Evolutionary conservation across 2,888 invertebrate species (phyloP).

Genomic region (Scaptomyza cyrtandrae): DNA sequence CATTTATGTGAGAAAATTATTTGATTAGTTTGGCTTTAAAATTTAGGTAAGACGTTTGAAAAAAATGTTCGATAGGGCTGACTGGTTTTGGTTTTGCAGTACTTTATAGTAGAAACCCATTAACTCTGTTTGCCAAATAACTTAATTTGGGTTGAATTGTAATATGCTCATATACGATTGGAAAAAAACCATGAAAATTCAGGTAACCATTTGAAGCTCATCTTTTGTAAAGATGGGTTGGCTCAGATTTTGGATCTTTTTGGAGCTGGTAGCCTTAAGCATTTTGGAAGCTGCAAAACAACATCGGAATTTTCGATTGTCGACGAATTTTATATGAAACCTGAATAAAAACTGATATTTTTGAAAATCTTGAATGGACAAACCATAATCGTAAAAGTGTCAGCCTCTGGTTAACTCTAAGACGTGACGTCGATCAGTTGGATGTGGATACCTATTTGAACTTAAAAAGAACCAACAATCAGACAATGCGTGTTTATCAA

Average conservation of each 20-base stretch:
- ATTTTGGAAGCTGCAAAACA: not conserved
- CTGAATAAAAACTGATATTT: slow-evolving; percentile 1
- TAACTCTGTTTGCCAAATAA: not conserved
- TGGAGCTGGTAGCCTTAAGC: slow-evolving; percentile 1
- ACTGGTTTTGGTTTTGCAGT: not conserved
- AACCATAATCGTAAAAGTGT: slow-evolving; percentile 2
- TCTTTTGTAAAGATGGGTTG: slow-evolving; percentile 22
- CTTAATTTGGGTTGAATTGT: not conserved
- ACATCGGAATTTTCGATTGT: slow-evolving; percentile 36
- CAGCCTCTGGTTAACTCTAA: slow-evolving; percentile 17
- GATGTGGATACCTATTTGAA: slow-evolving; percentile 34
- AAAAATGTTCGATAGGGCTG: not conserved
- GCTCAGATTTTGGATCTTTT: slow-evolving; percentile 3
- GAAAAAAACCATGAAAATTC: not conserved
- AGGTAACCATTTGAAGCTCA: not conserved
- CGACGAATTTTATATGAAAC: slow-evolving; percentile 32
- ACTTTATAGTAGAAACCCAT: not conserved
- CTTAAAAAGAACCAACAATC: slow-evolving; percentile 7
- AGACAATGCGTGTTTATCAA: slow-evolving; percentile 29
- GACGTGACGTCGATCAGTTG: slow-evolving; percentile 7
- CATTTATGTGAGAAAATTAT: too few species aligned
- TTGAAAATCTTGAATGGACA: slow-evolving; percentile 19
- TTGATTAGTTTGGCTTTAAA: too few species aligned
- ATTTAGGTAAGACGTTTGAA: too few species aligned
- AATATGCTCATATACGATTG: too few species aligned